A percentile compares a stretch with the other conserved stretches of the same genome.
Conservation (phyloP, 2,797 vertebrate species). For the Pterois miles region DNA sequence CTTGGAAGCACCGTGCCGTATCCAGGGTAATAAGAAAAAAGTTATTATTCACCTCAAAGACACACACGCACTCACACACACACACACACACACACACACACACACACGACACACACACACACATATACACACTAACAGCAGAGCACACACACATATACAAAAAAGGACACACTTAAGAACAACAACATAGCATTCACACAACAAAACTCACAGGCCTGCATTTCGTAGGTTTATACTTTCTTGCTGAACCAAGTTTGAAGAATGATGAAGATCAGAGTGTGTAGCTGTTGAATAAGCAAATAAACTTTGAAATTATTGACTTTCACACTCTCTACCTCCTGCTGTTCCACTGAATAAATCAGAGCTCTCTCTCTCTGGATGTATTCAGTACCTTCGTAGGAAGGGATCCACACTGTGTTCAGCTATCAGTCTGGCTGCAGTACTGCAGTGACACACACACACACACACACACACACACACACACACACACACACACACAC, state of each 20-base stretch:
- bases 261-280: conserved; percentile 57
- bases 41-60: conserved; percentile 75
- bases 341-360: conserved; percentile 67
- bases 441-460: conserved; percentile 14
- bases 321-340: conserved; percentile 59
- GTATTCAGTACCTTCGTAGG: conserved; percentile 43
- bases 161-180: conserved; percentile 32
- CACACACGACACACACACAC: conserved; percentile 32
- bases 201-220: conserved; percentile 11
- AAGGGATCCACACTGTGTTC: conserved; percentile 51
- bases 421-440: conserved; percentile 41
- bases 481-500: not conserved
- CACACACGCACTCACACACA: conserved; percentile 34
- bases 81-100: conserved; percentile 42
- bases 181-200: conserved; percentile 35
- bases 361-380: conserved; percentile 17
- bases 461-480: not conserved
- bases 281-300: conserved; percentile 63
- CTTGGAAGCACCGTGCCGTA: conserved; percentile 68
- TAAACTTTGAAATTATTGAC: conserved; percentile 70
- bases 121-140: conserved; percentile 20
- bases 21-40: conserved; percentile 73
- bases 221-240: conserved; percentile 29
- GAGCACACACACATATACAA: conserved; percentile 23
- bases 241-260: conserved; percentile 49